These are phyloP conservation scores for Hypomecis punctinalis DNA, from an alignment of 2,888 invertebrate genomes.

Conservation along the genomic window DNA sequence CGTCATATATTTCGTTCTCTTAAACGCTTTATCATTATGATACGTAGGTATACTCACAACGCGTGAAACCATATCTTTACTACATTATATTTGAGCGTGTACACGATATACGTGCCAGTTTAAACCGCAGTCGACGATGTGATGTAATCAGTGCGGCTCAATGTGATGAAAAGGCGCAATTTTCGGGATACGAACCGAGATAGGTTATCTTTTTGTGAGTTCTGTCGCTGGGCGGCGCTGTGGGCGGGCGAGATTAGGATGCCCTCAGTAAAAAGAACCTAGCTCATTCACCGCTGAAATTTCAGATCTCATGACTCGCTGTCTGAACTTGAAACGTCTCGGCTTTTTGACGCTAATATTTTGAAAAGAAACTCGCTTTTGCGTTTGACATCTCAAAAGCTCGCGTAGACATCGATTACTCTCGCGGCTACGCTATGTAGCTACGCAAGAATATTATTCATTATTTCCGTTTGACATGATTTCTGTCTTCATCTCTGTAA, in stretches of 20 bases:
- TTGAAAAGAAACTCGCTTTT: constrained; percentile 12
- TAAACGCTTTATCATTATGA: no score
- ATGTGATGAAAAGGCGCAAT: constrained; percentile 30
- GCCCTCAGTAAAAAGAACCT: constrained; percentile 17
- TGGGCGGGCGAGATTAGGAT: constrained; percentile 22
- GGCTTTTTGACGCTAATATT: constrained; percentile 5
- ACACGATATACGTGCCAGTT: constrained; percentile 6
- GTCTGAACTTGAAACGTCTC: constrained; percentile 17
- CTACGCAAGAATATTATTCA: no score
- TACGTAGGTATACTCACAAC: no score
- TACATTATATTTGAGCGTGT: background rate
- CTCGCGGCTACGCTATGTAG: background rate
- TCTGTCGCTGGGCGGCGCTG: constrained; percentile 20
- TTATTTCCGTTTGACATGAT: no score
- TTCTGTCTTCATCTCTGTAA: no score
- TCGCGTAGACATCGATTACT: constrained; percentile 4
- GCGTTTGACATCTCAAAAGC: background rate
- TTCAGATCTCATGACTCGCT: constrained; percentile 22
- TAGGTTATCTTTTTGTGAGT: constrained; percentile 29
- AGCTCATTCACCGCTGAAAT: constrained; percentile 18
- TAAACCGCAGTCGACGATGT: constrained; percentile 19
- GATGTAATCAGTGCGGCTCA: constrained; percentile 23
- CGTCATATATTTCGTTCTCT: no score
- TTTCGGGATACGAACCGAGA: constrained; percentile 27
- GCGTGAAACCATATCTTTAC: no score